phyloP scores from a whole-genome alignment of 2,888 invertebrate species.

The Clanis bilineata region DNA sequence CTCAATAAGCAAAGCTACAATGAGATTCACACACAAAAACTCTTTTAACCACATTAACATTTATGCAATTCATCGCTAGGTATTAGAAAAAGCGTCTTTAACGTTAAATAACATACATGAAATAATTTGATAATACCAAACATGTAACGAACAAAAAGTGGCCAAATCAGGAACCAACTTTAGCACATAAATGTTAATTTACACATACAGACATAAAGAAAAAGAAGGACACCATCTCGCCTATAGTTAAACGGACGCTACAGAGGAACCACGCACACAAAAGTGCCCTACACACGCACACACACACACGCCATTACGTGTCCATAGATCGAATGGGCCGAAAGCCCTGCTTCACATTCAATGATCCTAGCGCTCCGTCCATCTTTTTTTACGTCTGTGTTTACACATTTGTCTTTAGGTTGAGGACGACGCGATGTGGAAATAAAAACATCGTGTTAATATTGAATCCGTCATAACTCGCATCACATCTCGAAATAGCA shows the following conservation, averaged over 20 bases:
- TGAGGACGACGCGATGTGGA: slow-evolving; percentile 26
- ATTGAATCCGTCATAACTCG: slow-evolving; percentile 37
- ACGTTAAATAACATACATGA: background rate
- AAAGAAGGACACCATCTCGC: no score
- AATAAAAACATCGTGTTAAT: slow-evolving; percentile 43
- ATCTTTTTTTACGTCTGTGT: no score
- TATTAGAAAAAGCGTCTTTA: background rate
- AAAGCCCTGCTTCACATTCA: no score
- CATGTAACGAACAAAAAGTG: slow-evolving; percentile 28
- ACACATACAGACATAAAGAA: no score
- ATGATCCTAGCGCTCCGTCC: no score
- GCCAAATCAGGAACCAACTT: slow-evolving; percentile 28
- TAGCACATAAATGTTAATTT: slow-evolving; percentile 32
- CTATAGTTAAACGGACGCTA: no score
- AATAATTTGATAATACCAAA: slow-evolving; percentile 14
- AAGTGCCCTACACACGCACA: no score
- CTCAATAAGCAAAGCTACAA: background rate
- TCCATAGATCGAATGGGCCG: no score
- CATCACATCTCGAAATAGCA: slow-evolving; percentile 56
- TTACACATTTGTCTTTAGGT: slow-evolving; percentile 28
- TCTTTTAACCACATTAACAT: slow-evolving; percentile 13
- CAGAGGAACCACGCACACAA: no score
- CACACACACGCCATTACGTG: no score
- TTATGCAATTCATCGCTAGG: slow-evolving; percentile 12
- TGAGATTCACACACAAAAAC: slow-evolving; percentile 3